phyloP scores from a whole-genome alignment of 2,113 vertebrate genomes.

The Puffinus mauretanicus region DNA sequence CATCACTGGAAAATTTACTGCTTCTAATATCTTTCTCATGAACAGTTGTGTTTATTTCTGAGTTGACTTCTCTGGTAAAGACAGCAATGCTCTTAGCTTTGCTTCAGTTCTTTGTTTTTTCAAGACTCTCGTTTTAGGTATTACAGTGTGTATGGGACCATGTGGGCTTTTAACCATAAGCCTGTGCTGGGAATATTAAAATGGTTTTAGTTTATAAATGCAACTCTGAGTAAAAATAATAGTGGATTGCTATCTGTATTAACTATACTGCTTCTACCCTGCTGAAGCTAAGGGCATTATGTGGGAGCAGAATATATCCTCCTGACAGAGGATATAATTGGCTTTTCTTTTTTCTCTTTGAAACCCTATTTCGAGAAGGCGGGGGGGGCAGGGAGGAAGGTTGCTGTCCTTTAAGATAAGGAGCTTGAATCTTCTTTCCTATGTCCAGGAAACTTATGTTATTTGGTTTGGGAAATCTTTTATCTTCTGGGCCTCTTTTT shows the following conservation, averaged over 20 bases:
- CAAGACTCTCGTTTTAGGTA: constrained; percentile 17
- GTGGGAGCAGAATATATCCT: background rate
- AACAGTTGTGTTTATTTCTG: constrained; percentile 63
- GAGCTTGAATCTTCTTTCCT: background rate
- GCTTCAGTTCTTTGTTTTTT: constrained; percentile 47
- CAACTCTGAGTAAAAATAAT: background rate
- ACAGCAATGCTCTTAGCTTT: constrained; percentile 12
- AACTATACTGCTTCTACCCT: background rate
- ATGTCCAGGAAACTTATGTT: background rate
- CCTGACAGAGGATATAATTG: background rate
- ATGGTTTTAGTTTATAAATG: constrained; percentile 12
- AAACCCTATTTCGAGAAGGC: background rate
- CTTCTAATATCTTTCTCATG: constrained; percentile 67
- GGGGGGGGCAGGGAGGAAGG: background rate
- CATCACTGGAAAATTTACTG: constrained; percentile 63
- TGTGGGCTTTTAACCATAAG: background rate
- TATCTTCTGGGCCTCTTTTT: background rate
- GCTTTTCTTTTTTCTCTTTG: background rate
- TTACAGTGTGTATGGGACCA: background rate
- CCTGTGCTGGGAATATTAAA: background rate
- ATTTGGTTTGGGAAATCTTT: background rate
- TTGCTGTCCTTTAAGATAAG: background rate
- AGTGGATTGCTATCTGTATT: background rate
- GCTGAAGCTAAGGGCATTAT: background rate
- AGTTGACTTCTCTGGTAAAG: constrained; percentile 41